Percentiles rank a stretch among this genome's conserved stretches.
Conservation (phyloP, 2,113 vertebrate species). For the Hippolais icterina region DNA sequence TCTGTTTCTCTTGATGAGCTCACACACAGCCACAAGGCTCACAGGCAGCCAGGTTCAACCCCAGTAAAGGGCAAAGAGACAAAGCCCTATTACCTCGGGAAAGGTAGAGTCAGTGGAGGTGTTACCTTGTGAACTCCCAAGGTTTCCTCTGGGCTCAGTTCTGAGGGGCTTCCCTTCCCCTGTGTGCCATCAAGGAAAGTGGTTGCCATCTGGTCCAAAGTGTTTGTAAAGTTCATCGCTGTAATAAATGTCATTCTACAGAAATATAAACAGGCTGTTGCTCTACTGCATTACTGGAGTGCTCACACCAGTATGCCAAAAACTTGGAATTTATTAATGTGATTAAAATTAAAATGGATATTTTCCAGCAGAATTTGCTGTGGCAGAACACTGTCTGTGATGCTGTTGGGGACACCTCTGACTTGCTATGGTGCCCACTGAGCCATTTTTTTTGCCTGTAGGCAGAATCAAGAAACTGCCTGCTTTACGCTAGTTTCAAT, state of each 20-base stretch:
- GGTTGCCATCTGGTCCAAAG: background rate
- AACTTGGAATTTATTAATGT: background rate
- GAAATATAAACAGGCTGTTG: background rate
- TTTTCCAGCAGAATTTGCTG: background rate
- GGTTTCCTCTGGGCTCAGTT: background rate
- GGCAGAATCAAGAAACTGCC: background rate
- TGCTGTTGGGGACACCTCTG: background rate
- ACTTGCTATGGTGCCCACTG: background rate
- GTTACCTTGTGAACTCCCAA: background rate
- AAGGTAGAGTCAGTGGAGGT: background rate
- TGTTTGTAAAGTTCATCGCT: background rate
- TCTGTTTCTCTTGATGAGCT: background rate
- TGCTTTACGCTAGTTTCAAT: background rate
- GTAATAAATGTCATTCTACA: background rate
- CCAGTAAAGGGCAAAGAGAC: background rate
- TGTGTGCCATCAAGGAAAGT: background rate
- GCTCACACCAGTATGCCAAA: background rate
- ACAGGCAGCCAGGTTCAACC: background rate
- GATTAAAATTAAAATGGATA: background rate
- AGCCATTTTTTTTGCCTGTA: background rate
- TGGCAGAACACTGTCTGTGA: background rate
- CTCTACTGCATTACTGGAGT: background rate
- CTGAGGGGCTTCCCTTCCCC: background rate
- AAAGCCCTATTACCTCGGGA: background rate
- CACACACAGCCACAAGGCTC: background rate